Percentiles rank a stretch among this genome's conserved stretches.
phyloP scores from a whole-genome alignment of 2,888 invertebrate species.

The Harmothoe impar region DNA sequence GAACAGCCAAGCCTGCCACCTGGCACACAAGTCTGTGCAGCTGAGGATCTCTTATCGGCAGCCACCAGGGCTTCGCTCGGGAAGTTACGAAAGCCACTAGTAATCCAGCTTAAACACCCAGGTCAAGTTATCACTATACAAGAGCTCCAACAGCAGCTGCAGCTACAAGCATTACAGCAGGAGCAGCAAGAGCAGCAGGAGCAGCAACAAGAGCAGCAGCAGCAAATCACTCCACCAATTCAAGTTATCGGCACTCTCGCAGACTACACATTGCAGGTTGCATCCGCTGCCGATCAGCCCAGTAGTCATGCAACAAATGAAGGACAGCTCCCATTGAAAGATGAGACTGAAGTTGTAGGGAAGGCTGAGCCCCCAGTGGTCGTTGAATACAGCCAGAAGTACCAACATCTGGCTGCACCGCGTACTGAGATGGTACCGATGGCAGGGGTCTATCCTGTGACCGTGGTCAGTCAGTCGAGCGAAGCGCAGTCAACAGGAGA shows the following conservation, averaged over 20 bases:
- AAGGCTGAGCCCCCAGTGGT: background rate
- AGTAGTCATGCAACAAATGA: background rate
- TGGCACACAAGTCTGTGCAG: background rate
- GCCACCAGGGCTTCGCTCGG: background rate
- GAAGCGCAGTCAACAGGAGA: background rate
- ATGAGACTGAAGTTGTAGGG: background rate
- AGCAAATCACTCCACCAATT: background rate
- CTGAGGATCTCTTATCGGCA: background rate
- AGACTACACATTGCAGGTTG: background rate
- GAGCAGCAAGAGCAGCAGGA: conserved; percentile 5
- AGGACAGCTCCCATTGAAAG: background rate
- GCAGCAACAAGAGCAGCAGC: conserved; percentile 19
- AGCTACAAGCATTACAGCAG: background rate
- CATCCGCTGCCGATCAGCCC: background rate
- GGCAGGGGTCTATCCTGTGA: background rate
- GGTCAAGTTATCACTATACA: background rate
- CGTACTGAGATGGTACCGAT: background rate
- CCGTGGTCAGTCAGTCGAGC: background rate
- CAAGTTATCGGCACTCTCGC: background rate
- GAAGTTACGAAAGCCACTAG: background rate
- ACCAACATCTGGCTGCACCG: background rate
- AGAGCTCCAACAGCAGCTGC: conserved; percentile 26
- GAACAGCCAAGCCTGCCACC: too few species aligned
- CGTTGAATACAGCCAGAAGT: background rate
- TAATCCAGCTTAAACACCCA: background rate